phyloP scores from a whole-genome alignment of 2,113 vertebrate genomes.

The Uria aalge region DNA sequence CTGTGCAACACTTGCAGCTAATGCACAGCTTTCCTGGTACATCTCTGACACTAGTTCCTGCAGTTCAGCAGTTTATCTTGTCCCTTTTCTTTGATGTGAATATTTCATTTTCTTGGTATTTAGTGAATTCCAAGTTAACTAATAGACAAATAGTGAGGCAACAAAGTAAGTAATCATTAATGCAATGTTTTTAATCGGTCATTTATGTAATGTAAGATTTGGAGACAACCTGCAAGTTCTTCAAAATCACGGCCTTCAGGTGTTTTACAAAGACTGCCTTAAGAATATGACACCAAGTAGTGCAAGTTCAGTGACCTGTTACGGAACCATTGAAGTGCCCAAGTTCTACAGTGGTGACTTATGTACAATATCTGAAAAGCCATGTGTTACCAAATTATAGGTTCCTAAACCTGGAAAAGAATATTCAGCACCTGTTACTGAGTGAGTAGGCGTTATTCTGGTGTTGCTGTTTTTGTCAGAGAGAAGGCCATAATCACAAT shows the following conservation, averaged over 20 bases:
- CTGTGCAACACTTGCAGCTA: neutral
- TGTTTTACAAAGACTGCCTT: neutral
- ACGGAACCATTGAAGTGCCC: neutral
- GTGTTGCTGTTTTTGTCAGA: neutral
- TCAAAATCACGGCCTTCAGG: neutral
- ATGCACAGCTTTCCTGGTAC: neutral
- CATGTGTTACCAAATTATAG: neutral
- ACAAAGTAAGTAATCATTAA: neutral
- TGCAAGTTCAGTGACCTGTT: neutral
- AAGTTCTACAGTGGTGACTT: neutral
- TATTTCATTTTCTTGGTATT: neutral
- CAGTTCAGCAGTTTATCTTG: neutral
- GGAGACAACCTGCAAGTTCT: neutral
- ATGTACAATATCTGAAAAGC: neutral
- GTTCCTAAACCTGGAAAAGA: neutral
- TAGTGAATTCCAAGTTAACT: neutral
- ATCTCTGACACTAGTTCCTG: fast-evolving
- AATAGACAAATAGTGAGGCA: neutral
- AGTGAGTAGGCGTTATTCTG: neutral
- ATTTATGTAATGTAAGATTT: neutral
- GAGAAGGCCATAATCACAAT: neutral
- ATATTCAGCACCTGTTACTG: neutral
- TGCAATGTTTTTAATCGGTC: neutral
- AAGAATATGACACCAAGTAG: neutral
- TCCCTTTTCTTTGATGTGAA: neutral